Conservation (phyloP, 2,888 invertebrate species). For the Liodrosophila aerea region DNA sequence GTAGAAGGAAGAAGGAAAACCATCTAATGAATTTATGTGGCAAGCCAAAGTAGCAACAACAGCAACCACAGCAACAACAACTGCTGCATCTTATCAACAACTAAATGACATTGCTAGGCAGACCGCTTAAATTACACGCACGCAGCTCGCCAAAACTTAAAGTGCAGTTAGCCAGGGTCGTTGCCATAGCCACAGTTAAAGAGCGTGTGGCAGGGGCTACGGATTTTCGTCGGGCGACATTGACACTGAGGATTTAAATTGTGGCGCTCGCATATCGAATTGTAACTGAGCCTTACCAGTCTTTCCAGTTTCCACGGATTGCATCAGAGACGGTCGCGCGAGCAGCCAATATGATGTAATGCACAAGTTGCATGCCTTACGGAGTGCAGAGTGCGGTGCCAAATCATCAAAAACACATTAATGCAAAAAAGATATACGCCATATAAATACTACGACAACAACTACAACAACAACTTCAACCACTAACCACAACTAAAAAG, state of each 20-base stretch:
- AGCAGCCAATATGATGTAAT: slow-evolving; percentile 68
- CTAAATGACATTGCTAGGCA: slow-evolving; percentile 69
- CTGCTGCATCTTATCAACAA: slow-evolving; percentile 65
- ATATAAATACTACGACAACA: too few species aligned
- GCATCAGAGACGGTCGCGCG: slow-evolving; percentile 57
- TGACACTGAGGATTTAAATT: slow-evolving; percentile 77
- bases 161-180: slow-evolving; percentile 59
- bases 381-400: neutral
- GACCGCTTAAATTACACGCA: slow-evolving; percentile 68
- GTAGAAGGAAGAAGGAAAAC: slow-evolving; percentile 10
- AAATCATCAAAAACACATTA: slow-evolving; percentile 35
- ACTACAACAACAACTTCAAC: too few species aligned
- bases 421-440: slow-evolving; percentile 22
- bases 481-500: too few species aligned
- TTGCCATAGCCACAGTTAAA: too few species aligned
- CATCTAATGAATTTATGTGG: slow-evolving; percentile 71
- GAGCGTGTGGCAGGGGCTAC: too few species aligned
- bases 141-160: slow-evolving; percentile 50
- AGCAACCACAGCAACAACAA: slow-evolving; percentile 32
- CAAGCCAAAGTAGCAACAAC: slow-evolving; percentile 21
- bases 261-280: slow-evolving; percentile 77
- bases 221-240: slow-evolving; percentile 52
- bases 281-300: slow-evolving; percentile 51
- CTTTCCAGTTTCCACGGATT: slow-evolving; percentile 60
- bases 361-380: slow-evolving; percentile 29